These are phyloP conservation scores for Clarias magur DNA, from an alignment of 2,113 vertebrate genomes.

Conservation along the genomic window DNA sequence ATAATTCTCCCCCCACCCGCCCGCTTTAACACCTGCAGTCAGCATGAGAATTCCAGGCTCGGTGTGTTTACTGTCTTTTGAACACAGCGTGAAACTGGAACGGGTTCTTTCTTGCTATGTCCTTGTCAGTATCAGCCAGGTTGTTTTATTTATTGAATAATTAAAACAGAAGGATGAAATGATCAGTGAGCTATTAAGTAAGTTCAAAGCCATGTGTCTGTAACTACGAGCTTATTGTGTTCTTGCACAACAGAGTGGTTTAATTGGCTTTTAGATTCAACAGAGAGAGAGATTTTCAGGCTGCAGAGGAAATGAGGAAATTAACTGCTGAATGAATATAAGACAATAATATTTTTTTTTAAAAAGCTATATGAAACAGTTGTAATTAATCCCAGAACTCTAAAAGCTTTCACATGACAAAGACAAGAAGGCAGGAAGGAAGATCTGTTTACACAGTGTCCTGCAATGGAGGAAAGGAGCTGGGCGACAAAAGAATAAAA, in stretches of 20 bases:
- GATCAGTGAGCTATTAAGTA: neutral
- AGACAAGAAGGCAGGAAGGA: constrained; percentile 47
- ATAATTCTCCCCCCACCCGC: too few species aligned
- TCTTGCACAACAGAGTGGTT: neutral
- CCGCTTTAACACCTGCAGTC: too few species aligned
- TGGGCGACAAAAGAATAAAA: neutral
- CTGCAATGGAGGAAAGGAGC: neutral
- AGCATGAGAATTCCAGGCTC: neutral
- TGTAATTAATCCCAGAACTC: constrained; percentile 74
- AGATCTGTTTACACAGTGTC: constrained; percentile 32
- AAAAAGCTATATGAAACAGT: constrained; percentile 70
- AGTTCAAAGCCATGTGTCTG: neutral
- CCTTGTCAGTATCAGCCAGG: neutral
- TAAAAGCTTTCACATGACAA: constrained; percentile 68
- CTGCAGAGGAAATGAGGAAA: constrained; percentile 57
- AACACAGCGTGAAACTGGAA: neutral
- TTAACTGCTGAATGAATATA: constrained; percentile 13
- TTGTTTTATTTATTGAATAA: neutral
- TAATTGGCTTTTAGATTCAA: neutral
- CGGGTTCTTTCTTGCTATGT: too few species aligned
- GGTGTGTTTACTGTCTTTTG: neutral
- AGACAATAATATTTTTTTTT: constrained; percentile 64
- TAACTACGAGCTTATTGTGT: constrained; percentile 18
- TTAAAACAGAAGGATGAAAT: neutral
- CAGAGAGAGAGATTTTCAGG: constrained; percentile 65